A percentile compares a stretch with the other conserved stretches of the same genome.
Conservation (phyloP, 2,113 vertebrate genomes). For the Larimichthys polyactis region DNA sequence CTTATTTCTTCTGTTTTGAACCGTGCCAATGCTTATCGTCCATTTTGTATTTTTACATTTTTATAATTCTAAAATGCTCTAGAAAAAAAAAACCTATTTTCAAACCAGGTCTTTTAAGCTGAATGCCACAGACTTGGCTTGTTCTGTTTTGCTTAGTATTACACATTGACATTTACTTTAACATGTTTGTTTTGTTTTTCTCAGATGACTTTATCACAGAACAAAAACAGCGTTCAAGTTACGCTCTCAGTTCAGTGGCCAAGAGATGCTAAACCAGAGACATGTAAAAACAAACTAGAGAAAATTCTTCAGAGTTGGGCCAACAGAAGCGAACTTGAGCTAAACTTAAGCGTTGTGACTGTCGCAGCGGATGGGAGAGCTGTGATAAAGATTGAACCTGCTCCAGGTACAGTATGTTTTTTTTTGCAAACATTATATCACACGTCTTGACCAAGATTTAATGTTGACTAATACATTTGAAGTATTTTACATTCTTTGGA, state of each 20-base stretch:
- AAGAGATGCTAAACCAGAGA: accelerated
- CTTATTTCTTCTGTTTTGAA: not conserved
- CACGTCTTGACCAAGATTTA: not conserved
- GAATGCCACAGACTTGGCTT: not conserved
- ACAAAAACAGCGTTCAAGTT: not conserved
- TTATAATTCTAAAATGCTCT: not conserved
- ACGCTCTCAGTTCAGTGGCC: slow-evolving; percentile 45
- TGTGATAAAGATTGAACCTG: slow-evolving; percentile 34
- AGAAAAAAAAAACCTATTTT: not conserved
- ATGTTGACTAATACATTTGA: not conserved
- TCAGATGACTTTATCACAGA: not conserved
- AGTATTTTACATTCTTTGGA: not conserved
- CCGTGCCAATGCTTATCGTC: not conserved
- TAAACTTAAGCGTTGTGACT: accelerated
- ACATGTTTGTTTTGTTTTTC: not conserved
- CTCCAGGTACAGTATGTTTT: slow-evolving; percentile 54
- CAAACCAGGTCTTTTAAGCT: not conserved
- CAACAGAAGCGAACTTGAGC: accelerated
- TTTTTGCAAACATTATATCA: not conserved
- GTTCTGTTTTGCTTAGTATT: not conserved
- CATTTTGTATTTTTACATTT: not conserved
- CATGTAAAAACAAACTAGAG: accelerated
- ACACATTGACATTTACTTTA: not conserved
- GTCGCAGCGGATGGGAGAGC: not conserved
- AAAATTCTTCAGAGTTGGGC: slow-evolving; percentile 61